A percentile compares a stretch with the other conserved stretches of the same genome.
Conservation (phyloP, 1,140 invertebrate species). For the Saccostrea glomerata region DNA sequence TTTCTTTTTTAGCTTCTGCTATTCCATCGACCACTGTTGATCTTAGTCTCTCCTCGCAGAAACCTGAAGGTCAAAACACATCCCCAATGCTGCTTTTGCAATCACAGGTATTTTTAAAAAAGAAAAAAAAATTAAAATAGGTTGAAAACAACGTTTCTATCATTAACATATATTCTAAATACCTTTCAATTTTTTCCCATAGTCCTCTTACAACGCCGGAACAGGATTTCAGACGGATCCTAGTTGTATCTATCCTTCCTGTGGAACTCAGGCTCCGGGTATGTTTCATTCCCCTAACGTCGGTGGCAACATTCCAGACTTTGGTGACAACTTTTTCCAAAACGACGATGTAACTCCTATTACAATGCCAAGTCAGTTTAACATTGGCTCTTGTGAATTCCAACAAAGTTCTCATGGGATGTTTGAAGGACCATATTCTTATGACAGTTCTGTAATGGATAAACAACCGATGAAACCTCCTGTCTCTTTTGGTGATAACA, state of each 20-base stretch:
- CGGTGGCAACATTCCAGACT: slow-evolving; percentile 34
- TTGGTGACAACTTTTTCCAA: slow-evolving; percentile 39
- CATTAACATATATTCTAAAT: neutral
- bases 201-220: slow-evolving; percentile 44
- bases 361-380: slow-evolving; percentile 34
- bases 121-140: neutral
- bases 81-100: slow-evolving; percentile 57
- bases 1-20: neutral
- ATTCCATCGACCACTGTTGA: slow-evolving; percentile 11
- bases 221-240: slow-evolving; percentile 42
- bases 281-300: slow-evolving; percentile 14
- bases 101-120: slow-evolving; percentile 50
- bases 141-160: no score
- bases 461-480: slow-evolving; percentile 64
- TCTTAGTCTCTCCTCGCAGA: slow-evolving; percentile 22
- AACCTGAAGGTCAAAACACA: slow-evolving; percentile 34
- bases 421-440: slow-evolving; percentile 31
- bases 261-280: slow-evolving; percentile 30
- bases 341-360: slow-evolving; percentile 41
- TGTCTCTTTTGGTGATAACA: slow-evolving; percentile 56
- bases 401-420: slow-evolving; percentile 39
- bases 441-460: slow-evolving; percentile 61
- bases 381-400: slow-evolving; percentile 26
- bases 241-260: slow-evolving; percentile 30
- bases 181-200: neutral